Evolutionary conservation across 2,888 invertebrate species (phyloP).

Genomic region (Cheilosia variabilis): DNA sequence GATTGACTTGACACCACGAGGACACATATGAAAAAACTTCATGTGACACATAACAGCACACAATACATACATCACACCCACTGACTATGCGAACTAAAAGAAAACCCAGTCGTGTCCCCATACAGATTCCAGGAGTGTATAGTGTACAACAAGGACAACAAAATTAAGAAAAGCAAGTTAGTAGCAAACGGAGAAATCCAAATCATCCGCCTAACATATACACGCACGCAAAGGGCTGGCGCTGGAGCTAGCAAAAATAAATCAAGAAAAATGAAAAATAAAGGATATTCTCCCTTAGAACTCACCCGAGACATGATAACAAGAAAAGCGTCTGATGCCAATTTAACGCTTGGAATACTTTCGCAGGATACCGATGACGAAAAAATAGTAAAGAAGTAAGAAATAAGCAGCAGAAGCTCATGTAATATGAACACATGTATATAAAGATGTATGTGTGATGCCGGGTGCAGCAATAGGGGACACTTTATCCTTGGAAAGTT

Average conservation of each 20-base stretch:
- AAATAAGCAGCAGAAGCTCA: slow-evolving; percentile 54
- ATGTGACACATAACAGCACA: slow-evolving; percentile 46
- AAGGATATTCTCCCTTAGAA: slow-evolving; percentile 62
- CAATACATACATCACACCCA: slow-evolving; percentile 17
- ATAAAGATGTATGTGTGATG: slow-evolving; percentile 40
- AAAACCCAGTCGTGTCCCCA: slow-evolving; percentile 13
- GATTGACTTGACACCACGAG: slow-evolving; percentile 64
- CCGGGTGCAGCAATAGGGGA: slow-evolving; percentile 38
- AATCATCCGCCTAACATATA: slow-evolving; percentile 33
- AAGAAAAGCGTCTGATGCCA: slow-evolving; percentile 73
- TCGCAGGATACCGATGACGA: slow-evolving; percentile 61
- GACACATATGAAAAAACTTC: slow-evolving; percentile 58
- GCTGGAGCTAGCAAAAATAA: slow-evolving; percentile 51
- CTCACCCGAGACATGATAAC: slow-evolving; percentile 71
- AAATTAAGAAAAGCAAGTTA: slow-evolving; percentile 60
- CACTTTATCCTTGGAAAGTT: slow-evolving; percentile 72
- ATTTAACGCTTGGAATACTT: slow-evolving; percentile 71
- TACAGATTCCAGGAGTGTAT: slow-evolving; percentile 25
- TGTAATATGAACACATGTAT: slow-evolving; percentile 68
- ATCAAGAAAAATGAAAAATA: slow-evolving; percentile 62
- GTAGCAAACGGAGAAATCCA: slow-evolving; percentile 33
- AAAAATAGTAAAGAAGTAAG: slow-evolving; percentile 22
- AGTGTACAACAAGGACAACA: slow-evolving; percentile 47
- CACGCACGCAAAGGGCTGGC: slow-evolving; percentile 10
- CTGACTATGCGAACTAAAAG: slow-evolving; percentile 6